Evolutionary conservation across 1,140 invertebrate genomes (phyloP), one percentile per base, ranked within the genome.

Genomic region (Thaumatotibia leucotreta): DNA sequence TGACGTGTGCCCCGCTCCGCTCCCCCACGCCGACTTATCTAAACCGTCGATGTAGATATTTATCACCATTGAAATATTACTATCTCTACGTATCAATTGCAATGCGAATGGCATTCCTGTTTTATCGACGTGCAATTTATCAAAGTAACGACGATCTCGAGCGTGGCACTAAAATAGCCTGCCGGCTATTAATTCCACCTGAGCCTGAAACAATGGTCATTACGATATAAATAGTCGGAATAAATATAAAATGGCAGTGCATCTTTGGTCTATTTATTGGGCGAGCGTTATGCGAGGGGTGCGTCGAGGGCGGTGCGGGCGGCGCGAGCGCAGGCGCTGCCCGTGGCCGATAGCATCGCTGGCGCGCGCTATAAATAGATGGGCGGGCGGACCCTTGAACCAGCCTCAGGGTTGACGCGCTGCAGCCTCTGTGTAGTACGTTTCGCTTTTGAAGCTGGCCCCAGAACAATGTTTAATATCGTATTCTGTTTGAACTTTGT

Each of bases 221-320:
- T 58, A 77, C 79, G 77, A 81, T 86, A 88, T 86, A 86, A 84
- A 88, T 88, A 87, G 79, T 77, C 81, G 74, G 79, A 79, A 81
- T 85, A 82, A 88, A 88, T 83, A 83, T 83, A 88, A 83, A 83
- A 79, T 79, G 71, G 75, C 63, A 63, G 70, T 80, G 81, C 84
- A 86, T 83, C 73, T 84, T 87, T 88, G 79, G 81, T 88, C 85
- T 86, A 84, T 90, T 89, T 83, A 88, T 77, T 81, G 80, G 76
- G 68, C 78, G 78, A 80, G 79, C 77, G 83, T 79, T 86, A 82
- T 83, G 80, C 77, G 79, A 82, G 78, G 83, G 88, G 80, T 87
- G 86, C 79, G 82, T 76, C 76, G 81, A 82, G 79, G 83, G 86
- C 83, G 84, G 80, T 86, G 75, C 76, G 76, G 77, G 79, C 81